Conservation (phyloP, 2,113 vertebrate genomes). For the Serinus canaria region DNA sequence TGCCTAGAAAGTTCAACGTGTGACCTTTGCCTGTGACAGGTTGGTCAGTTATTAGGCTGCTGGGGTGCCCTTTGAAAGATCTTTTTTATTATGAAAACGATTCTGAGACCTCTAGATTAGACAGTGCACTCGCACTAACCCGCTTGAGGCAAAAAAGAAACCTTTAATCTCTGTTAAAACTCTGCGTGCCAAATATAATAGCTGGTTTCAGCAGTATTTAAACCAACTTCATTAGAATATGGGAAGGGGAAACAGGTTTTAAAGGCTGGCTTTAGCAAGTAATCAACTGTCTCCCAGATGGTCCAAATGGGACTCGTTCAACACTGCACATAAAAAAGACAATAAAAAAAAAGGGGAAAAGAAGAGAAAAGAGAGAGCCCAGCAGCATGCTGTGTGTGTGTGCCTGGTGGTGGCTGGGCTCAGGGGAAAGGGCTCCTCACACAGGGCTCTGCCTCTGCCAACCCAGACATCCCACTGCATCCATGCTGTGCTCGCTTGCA, state of each 20-base stretch:
- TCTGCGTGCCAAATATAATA: conserved; percentile 27
- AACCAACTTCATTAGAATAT: conserved; percentile 19
- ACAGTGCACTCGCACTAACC: not conserved
- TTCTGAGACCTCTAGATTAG: conserved; percentile 4
- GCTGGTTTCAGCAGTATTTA: conserved; percentile 42
- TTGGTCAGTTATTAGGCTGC: not conserved
- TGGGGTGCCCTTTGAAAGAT: not conserved
- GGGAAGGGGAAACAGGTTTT: not conserved
- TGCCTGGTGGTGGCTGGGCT: not conserved
- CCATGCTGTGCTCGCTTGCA: not conserved
- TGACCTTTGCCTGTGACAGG: not conserved
- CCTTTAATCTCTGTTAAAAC: conserved; percentile 44
- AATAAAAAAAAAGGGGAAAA: not conserved
- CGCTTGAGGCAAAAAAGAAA: conserved; percentile 3
- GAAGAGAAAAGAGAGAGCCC: not conserved
- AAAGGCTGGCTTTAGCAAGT: conserved; percentile 28
- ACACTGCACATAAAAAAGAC: not conserved
- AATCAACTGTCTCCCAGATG: not conserved
- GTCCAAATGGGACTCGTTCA: not conserved
- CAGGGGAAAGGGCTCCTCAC: not conserved
- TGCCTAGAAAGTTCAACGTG: not conserved
- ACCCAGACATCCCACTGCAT: not conserved
- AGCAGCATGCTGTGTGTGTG: not conserved
- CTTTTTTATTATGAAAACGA: not conserved
- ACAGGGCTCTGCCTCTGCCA: not conserved